Base-by-base conservation (phyloP, 2,888 invertebrate genomes). In the Melanchra persicariae region DNA sequence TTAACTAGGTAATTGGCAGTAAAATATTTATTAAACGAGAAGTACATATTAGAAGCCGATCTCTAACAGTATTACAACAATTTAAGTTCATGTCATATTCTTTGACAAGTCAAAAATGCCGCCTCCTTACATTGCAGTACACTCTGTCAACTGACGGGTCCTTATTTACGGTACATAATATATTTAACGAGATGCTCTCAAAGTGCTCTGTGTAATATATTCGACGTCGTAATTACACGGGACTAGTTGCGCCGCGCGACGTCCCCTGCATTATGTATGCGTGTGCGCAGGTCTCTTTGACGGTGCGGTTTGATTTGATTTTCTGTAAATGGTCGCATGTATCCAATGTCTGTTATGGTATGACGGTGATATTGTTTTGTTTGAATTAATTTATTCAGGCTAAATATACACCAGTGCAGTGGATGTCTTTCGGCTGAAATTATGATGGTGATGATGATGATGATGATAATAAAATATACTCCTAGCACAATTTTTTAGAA, bases 201-300 rank as follows among this genome's bases (percentile, higher is more conserved):
- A 86, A 88, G 83, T 83, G 82, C 81, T 72, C 76, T 45, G 69
- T 71, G 86, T 91, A 91, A 91, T 92, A 87, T 91, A 91, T 91
- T 91, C 91, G 84, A 88, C 88, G 86, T 88, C 85, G 90, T 93
- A 92, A 93, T 93, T 92, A 92, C 89, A 92, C 88, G 86, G 87
- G 85, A 82, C 89, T 89, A 85, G 87, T 85, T 86, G 85, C 74
- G 73, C 68, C 86, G 89, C 86, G 85, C 74, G 71, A 74, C 86
- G 89, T 86, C 83, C 87, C 66, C 87, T 93, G 92, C 91, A 93
- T 92, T 89, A 93, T 92, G 90, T 87, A 92, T 91, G 89, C 87
- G 85, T 81, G 61, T 52, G 83, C 87, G 84, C 76, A 74, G 71
- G 68, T 76, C 73, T 69, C 73, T 84, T 83, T 87, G 87, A 87